Base-by-base conservation (phyloP, 2,888 invertebrate species). In the Baronia brevicornis region DNA sequence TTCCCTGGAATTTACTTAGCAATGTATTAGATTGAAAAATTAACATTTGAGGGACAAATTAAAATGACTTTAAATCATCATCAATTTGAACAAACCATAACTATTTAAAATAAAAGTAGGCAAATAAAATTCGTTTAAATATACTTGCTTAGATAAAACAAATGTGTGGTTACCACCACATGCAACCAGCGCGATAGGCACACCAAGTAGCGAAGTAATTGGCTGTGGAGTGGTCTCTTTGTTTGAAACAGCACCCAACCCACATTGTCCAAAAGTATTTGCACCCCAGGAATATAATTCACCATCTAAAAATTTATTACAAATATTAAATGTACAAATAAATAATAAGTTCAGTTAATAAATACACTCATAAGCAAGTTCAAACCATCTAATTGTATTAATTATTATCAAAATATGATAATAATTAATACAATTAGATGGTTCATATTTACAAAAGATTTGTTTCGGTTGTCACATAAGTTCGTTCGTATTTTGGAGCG, bases 261-360 rank as follows among this genome's bases (percentile, higher is more conserved):
- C 96, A 40, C 95, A 85, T 59, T 96, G 95, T 0, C 96, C 95
- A 59, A 89, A 89, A 35, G 86, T 86, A 54, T 96, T 96, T 18
- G 90, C 89, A 23, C 96, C 96, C 94, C 95, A 96, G 0, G 92
- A 67, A 65, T 91, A 93, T n/a, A 96, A 68, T 51, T 93, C 92
- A 21, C 96, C 96, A 80, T 88, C 92, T 90, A 68, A 38, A 74
- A 69, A 7, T 4, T 7, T 20, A 28, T 5, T 17, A 30, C 28
- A 28, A 25, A 9, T 8, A 25, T 7, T 8, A 27, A 21, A 25
- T 11, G 13, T 20, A 4, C n/a, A 15, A 2, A 27, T 8, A 19
- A 20, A 12, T 12, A 5, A n/a, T n/a, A n/a, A n/a, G n/a, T n/a
- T n/a, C n/a, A n/a, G n/a, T n/a, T n/a, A n/a, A n/a, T n/a, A n/a